Base-by-base conservation (phyloP, 2,113 vertebrate genomes). In the Pachypanchax playfairii region DNA sequence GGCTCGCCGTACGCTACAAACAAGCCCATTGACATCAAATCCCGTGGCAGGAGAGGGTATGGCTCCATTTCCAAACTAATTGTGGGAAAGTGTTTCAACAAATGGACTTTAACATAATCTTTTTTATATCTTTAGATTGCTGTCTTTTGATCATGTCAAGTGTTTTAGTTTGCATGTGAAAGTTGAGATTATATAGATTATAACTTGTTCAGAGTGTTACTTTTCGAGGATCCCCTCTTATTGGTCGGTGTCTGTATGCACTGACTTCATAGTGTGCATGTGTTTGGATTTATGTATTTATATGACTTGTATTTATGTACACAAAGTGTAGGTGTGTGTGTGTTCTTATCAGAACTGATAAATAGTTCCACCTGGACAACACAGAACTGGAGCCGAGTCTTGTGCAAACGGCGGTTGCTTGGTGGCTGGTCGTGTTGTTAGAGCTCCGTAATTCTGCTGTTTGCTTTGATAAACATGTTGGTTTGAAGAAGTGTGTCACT, bases 1-100 rank as follows among this genome's bases (percentile, higher is more conserved):
- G 91, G 95, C 88, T 97, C 92, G 0, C 94, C 96, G 58, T 98
- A 89, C 85, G 94, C 94, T 79, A 95, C 92, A 82, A 96, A 98
- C 94, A 95, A 96, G 86, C 94, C 95, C 62, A 95, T 98, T 90
- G 95, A 97, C 92, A 97, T 97, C 92, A 96, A 96, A 80, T 93
- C 94, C 41, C 84, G 86, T 62, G 91, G 93, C 79, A 94, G 90
- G 84, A 94, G 87, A 95, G 73, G 92, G 94, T 98, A 98, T 68
- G 80, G 38, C 43, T 49, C 38, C 21, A 42, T 33, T 50, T 50
- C 53, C 5, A 64, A 73, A 72, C 51, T 61, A 35, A 63, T 25
- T 53, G 15, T 28, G 10, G 12, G 42, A 56, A 18, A 15, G 21
- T 13, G 11, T 58, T 21, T 64, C 4, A n/a, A 25, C 12, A 31